Evolutionary conservation across 2,113 vertebrate species (phyloP).

Genomic region (Candoia aspera): DNA sequence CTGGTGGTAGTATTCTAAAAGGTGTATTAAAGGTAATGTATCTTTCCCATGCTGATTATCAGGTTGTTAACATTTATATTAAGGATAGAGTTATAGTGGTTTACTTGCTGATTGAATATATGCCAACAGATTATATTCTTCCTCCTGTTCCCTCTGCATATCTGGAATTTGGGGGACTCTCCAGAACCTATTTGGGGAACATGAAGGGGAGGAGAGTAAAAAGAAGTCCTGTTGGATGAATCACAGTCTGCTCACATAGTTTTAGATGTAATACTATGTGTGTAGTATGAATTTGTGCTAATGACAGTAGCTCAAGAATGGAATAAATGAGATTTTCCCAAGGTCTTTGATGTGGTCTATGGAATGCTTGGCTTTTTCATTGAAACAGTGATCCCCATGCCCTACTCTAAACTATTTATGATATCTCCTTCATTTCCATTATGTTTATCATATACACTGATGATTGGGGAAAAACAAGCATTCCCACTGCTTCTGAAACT

Average conservation of each 20-base stretch:
- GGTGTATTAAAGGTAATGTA: constrained; percentile 92
- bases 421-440: neutral
- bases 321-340: neutral
- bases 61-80: neutral
- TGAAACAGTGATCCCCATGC: too few relatives aligned
- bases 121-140: neutral
- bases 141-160: neutral
- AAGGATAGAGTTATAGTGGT: neutral
- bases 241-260: neutral
- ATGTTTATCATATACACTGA: neutral
- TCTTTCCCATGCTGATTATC: neutral
- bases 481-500: neutral
- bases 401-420: neutral
- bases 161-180: neutral
- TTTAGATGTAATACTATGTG: neutral
- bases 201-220: neutral
- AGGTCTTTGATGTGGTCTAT: neutral
- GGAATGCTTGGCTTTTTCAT: neutral
- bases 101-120: too few relatives aligned
- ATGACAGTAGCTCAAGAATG: neutral
- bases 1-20: constrained; percentile 97
- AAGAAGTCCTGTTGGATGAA: neutral
- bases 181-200: neutral
- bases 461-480: neutral
- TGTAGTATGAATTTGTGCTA: neutral